These are phyloP conservation scores for Chelidonichthys spinosus DNA, from an alignment of 2,797 vertebrate genomes.

Conservation along the genomic window DNA sequence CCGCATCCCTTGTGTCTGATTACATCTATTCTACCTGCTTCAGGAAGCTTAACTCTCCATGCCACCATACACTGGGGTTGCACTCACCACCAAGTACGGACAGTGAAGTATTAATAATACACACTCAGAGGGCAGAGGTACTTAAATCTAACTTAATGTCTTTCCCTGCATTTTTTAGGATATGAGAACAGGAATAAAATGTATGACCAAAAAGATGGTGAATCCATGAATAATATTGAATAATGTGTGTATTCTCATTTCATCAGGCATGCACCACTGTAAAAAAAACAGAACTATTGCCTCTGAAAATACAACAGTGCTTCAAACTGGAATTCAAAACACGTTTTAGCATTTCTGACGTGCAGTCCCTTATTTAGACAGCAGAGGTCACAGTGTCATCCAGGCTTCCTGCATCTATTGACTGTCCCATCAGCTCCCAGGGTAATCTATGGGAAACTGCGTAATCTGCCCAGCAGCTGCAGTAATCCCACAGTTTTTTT, in stretches of 20 bases:
- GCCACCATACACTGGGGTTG: constrained; percentile 41
- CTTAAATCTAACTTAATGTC: constrained; percentile 18
- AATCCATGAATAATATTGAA: constrained; percentile 34
- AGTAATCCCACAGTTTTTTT: constrained; percentile 61
- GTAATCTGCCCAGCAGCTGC: constrained; percentile 68
- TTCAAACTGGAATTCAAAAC: constrained; percentile 38
- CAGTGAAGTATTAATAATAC: constrained; percentile 40
- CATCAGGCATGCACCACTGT: constrained; percentile 9
- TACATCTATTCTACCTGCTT: constrained; percentile 78
- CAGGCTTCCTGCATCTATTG: constrained; percentile 45
- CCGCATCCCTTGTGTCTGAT: constrained; percentile 73
- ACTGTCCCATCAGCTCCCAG: constrained; percentile 52
- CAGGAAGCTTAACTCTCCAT: constrained; percentile 63
- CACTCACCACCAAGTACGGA: constrained; percentile 49
- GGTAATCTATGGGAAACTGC: constrained; percentile 55
- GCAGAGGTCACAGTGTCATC: constrained; percentile 74
- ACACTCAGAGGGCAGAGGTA: constrained; percentile 30
- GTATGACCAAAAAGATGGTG: constrained; percentile 30
- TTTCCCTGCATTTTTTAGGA: constrained; percentile 30
- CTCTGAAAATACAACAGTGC: constrained; percentile 36
- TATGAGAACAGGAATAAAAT: constrained; percentile 18
- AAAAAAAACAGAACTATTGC: constrained; percentile 46
- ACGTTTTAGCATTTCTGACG: constrained; percentile 10
- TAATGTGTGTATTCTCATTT: constrained; percentile 55
- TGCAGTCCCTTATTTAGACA: constrained; percentile 70